A percentile compares a stretch with the other conserved stretches of the same genome.
Evolutionary conservation across 2,113 vertebrate genomes (phyloP).

Genomic region (Varanus komodoensis): DNA sequence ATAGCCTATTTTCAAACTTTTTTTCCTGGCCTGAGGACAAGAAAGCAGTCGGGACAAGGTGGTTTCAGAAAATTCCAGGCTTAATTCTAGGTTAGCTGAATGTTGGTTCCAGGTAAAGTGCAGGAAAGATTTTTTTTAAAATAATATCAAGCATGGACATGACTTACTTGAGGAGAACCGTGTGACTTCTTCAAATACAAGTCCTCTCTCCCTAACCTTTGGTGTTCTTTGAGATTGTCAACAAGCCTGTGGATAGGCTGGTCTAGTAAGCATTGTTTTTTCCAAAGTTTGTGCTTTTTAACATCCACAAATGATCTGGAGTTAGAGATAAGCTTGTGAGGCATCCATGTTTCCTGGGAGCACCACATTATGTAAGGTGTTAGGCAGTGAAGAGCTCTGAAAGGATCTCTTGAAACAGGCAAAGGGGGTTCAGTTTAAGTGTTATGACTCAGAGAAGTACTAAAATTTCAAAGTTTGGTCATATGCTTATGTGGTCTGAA

Average conservation of each 20-base stretch:
- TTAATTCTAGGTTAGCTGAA: too few relatives aligned
- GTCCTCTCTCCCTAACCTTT: background rate
- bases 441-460: background rate
- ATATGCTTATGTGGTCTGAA: background rate
- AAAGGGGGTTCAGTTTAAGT: background rate
- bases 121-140: too few relatives aligned
- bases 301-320: background rate
- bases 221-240: background rate
- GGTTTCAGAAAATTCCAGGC: too few relatives aligned
- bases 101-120: too few relatives aligned
- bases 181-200: too few relatives aligned
- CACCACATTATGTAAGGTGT: too few relatives aligned
- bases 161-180: too few relatives aligned
- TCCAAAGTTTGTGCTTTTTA: background rate
- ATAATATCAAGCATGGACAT: too few relatives aligned
- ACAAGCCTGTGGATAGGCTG: background rate
- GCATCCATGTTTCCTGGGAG: too few relatives aligned
- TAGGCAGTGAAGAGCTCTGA: background rate
- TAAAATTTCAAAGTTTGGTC: background rate
- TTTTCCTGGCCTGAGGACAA: too few relatives aligned
- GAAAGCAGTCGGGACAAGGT: too few relatives aligned
- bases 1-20: background rate
- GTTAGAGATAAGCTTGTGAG: background rate
- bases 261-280: background rate
- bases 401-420: background rate